Base-by-base conservation (phyloP, 1,140 invertebrate genomes). In the Melitaea cinxia region DNA sequence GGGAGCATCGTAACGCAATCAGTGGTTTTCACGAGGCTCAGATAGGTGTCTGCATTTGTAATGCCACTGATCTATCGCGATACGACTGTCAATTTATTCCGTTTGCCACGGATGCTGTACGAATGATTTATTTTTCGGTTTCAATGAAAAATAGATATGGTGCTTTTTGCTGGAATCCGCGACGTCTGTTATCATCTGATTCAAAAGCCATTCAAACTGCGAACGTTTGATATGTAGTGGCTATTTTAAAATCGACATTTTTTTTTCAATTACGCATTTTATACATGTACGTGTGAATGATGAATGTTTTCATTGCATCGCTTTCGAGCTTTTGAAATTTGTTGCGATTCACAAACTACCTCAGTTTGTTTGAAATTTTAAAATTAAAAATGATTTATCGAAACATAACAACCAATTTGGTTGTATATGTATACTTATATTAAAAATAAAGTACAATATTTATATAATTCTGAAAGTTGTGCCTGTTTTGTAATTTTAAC, bases 1-100 rank as follows among this genome's bases (percentile, higher is more conserved):
- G 80, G 80, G 81, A 77, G 54, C 64, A 79, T 78, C 73, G 77
- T 84, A 82, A 81, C 73, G 70, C 73, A 83, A 83, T 83, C 76
- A 77, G 73, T 70, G 74, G 72, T 79, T 80, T 82, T 80, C 80
- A 72, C 84, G 83, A 82, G 82, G 82, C 77, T 83, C 85, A 73
- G 70, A 76, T 77, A 84, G 80, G 83, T 85, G 85, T 77, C 78
- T 72, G 70, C 65, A 80, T 82, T 82, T 82, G 66, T 67, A 70
- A 65, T 65, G 45, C 49, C 47, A 26, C 54, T 58, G 68, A 67
- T 70, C 68, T 70, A 60, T 58, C 64, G 47, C 50, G 54, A 67
- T 56, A 59, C 59, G 60, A 24, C 30, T 60, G 67, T 69, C 67
- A 64, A 64, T 64, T 59, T 59, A 66, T 66, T 66, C 64, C 49